Base-by-base conservation (phyloP, 2,113 vertebrate genomes). In the Glareola pratincola region DNA sequence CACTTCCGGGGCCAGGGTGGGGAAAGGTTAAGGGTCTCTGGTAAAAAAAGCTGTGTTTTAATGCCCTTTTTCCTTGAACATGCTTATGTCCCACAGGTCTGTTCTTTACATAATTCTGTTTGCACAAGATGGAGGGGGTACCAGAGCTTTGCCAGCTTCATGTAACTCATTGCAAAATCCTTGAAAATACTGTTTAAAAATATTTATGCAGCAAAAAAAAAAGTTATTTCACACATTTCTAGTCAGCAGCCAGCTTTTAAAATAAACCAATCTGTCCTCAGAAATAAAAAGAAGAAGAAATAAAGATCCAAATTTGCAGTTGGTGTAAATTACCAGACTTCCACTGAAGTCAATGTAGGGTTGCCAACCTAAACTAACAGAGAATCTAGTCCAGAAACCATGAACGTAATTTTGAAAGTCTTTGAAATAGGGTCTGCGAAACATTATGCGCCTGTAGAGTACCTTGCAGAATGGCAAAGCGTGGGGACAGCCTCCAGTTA, bases 171-270 rank as follows among this genome's bases (percentile, higher is more conserved):
- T 94, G 93, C 90, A 96, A 96, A 97, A 96, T 91, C 77, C 74
- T 94, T 96, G 75, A 96, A 96, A 96, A 96, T 84, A 92, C 78
- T 75, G 85, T 95, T 91, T 89, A 75, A 96, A 96, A 97, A 94
- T 95, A 96, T 95, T 96, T 94, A 72, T 72, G 69, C 77, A 91
- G 72, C 13, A 96, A 95, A 96, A 96, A n/a, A n/a, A 93, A 93
- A 91, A 37, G n/a, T 83, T 89, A 85, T 93, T 97, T 96, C 95
- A 96, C 95, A 96, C 91, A 87, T 94, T 90, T 94, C 13, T 75
- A 90, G 89, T 83, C 89, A 93, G 75, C 90, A 94, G 83, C 85
- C 95, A 96, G 87, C 37, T 97, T 97, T 96, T 91, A 94, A 97
- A 97, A 91, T 95, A 95, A 96, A 96, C 92, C 89, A 95, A 73